These are phyloP conservation scores for Acyrthosiphon pisum DNA, from an alignment of 1,140 invertebrate genomes.

Conservation along the genomic window DNA sequence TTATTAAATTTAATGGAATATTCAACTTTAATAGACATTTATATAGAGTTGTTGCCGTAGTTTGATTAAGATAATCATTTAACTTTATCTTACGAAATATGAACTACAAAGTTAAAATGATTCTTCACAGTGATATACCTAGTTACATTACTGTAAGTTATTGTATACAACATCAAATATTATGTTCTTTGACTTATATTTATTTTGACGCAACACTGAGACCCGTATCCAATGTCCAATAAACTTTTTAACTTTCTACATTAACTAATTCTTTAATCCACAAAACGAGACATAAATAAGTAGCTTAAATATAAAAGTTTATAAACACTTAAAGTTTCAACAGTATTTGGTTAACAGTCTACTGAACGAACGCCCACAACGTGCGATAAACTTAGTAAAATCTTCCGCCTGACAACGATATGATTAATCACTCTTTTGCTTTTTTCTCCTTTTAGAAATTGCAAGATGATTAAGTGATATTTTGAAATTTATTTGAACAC, in stretches of 20 bases:
- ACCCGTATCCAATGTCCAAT: not conserved
- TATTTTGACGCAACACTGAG: not conserved
- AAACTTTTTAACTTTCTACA: constrained; percentile 21
- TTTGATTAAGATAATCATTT: not conserved
- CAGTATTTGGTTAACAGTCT: constrained; percentile 27
- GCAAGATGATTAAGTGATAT: constrained; percentile 31
- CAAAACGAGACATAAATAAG: constrained; percentile 35
- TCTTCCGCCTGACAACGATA: constrained; percentile 37
- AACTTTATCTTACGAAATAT: not conserved
- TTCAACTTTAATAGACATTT: constrained; percentile 21
- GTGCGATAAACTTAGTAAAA: constrained; percentile 47
- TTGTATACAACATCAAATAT: not conserved
- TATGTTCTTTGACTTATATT: not conserved
- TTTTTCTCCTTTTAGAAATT: constrained; percentile 5
- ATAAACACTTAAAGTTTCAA: constrained; percentile 42
- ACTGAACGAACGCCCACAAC: not conserved
- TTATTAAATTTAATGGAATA: constrained; percentile 29
- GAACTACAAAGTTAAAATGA: not conserved
- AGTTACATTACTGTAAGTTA: not conserved
- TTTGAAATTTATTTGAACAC: constrained; percentile 25
- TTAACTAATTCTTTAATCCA: constrained; percentile 5
- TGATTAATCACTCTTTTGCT: constrained; percentile 41
- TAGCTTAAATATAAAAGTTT: constrained; percentile 36
- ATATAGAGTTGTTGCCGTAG: not conserved
- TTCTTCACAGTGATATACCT: not conserved